Conservation (phyloP, 2,888 invertebrate genomes). For the Periphyllus acericola region DNA sequence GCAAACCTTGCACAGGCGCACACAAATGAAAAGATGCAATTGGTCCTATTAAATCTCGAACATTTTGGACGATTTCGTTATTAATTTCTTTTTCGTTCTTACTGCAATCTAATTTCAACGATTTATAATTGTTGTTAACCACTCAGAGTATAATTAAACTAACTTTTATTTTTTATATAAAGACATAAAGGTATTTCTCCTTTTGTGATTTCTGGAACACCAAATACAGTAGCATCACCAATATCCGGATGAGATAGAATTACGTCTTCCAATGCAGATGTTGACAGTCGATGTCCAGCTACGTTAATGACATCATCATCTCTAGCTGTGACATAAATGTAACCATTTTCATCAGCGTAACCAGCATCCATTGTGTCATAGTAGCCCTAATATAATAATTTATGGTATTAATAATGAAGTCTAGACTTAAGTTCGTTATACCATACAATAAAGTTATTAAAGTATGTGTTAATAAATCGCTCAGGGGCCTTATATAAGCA, state of each 20-base stretch:
- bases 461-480: slow-evolving; percentile 83
- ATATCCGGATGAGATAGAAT: slow-evolving; percentile 86
- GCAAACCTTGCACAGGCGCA: slow-evolving; percentile 81
- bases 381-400: slow-evolving; percentile 74
- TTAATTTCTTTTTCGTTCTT: slow-evolving; percentile 71
- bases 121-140: background rate
- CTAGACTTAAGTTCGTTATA: background rate
- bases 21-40: slow-evolving; percentile 88
- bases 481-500: slow-evolving; percentile 85
- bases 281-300: slow-evolving; percentile 90
- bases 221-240: slow-evolving; percentile 88
- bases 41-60: slow-evolving; percentile 80
- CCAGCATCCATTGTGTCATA: slow-evolving; percentile 97
- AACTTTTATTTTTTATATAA: slow-evolving; percentile 79
- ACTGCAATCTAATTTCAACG: slow-evolving; percentile 67
- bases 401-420: background rate
- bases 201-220: slow-evolving; percentile 88
- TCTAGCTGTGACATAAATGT: slow-evolving; percentile 87
- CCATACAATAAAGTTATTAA: slow-evolving; percentile 80
- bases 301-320: slow-evolving; percentile 97
- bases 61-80: slow-evolving; percentile 72
- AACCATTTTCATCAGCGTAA: slow-evolving; percentile 83
- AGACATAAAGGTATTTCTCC: slow-evolving; percentile 91
- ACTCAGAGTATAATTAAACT: slow-evolving; percentile 43
- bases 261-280: slow-evolving; percentile 90